These are phyloP conservation scores for Gandaritis pyraliata DNA, from an alignment of 2,888 invertebrate species.

Conservation along the genomic window DNA sequence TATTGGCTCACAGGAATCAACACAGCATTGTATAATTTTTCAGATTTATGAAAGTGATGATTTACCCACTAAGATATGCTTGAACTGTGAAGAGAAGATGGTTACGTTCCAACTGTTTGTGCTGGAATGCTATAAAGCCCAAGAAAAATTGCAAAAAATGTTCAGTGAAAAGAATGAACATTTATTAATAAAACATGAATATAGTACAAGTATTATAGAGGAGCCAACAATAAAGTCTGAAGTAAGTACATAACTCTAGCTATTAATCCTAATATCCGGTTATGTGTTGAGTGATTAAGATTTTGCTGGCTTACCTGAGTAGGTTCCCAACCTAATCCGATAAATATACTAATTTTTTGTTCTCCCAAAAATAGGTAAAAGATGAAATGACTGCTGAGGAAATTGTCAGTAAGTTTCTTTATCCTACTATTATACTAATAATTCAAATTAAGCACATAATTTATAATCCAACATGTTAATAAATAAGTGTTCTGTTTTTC, in stretches of 20 bases:
- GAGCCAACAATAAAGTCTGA: conserved; percentile 64
- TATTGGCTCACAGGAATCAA: too few species aligned
- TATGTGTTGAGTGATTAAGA: too few species aligned
- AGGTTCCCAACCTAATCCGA: too few species aligned
- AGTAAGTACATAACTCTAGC: too few species aligned
- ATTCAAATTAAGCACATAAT: too few species aligned
- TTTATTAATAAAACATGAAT: conserved; percentile 57
- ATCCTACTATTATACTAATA: conserved; percentile 1
- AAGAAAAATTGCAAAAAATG: conserved; percentile 64
- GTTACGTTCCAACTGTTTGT: conserved; percentile 76
- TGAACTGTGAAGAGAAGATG: conserved; percentile 77
- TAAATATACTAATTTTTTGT: conserved; percentile 10
- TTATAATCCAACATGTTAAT: too few species aligned
- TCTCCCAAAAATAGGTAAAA: conserved; percentile 65
- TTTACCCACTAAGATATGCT: conserved; percentile 72
- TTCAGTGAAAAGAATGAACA: conserved; percentile 49
- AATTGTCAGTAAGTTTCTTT: conserved; percentile 63
- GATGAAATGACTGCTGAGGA: conserved; percentile 71
- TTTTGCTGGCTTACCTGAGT: too few species aligned
- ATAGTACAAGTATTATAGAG: conserved; percentile 29
- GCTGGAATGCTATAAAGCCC: conserved; percentile 72
- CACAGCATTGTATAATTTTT: conserved; percentile 35
- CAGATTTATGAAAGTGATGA: conserved; percentile 70
- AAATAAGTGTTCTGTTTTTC: too few species aligned
- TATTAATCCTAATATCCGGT: too few species aligned